Percentiles rank a stretch among this genome's conserved stretches.
phyloP scores from a whole-genome alignment of 2,888 invertebrate genomes.

The Piscicola geometra region DNA sequence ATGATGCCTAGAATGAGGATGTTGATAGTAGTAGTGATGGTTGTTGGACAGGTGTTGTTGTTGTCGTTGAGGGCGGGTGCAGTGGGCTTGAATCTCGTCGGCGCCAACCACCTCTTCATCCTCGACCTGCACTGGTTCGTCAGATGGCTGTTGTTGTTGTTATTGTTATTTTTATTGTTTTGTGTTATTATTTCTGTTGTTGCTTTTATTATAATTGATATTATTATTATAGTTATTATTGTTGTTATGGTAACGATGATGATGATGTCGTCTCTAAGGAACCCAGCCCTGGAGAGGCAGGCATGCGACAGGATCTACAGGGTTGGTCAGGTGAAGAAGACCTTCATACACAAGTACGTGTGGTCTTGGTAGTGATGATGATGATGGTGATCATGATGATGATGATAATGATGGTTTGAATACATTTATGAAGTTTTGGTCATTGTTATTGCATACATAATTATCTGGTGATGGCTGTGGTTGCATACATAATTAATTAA shows the following conservation, averaged over 20 bases:
- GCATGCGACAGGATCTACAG: constrained; percentile 89
- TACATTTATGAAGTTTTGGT: no score
- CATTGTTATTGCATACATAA: no score
- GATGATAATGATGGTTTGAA: no score
- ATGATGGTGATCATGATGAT: no score
- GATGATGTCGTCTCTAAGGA: constrained; percentile 59
- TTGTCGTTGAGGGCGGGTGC: constrained; percentile 88
- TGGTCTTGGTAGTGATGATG: no score
- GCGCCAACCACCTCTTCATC: constrained; percentile 83
- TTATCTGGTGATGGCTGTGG: no score
- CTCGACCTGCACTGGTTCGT: constrained; percentile 80
- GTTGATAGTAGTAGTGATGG: background rate
- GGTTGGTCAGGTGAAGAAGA: constrained; percentile 77
- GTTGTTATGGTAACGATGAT: background rate
- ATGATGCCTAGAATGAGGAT: background rate
- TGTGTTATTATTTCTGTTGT: background rate
- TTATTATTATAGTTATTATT: constrained; percentile 15
- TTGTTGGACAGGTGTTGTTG: constrained; percentile 61
- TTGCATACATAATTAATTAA: no score
- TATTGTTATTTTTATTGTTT: background rate
- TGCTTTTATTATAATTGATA: background rate
- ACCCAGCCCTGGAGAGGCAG: constrained; percentile 89
- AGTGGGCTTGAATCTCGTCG: constrained; percentile 85
- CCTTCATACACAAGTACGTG: constrained; percentile 69
- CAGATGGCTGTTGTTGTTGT: background rate